Evolutionary conservation across 2,113 vertebrate species (phyloP).

Genomic region (Brachyhypopomus occidentalis): DNA sequence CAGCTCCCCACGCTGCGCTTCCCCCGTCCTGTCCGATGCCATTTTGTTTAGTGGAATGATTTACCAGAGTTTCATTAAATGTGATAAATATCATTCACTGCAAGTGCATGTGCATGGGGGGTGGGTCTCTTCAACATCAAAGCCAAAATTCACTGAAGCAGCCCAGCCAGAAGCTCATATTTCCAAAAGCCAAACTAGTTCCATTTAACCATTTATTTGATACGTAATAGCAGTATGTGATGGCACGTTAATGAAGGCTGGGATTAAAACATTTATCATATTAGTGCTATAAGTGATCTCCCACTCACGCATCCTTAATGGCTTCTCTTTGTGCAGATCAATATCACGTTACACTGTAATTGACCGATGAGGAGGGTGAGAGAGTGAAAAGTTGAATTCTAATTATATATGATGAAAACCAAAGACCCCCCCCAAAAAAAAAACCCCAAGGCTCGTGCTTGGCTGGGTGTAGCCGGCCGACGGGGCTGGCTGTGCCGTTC

Average conservation of each 20-base stretch:
- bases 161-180: conserved; percentile 57
- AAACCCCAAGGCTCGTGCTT: conserved; percentile 55
- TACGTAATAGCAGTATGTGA: conserved; percentile 71
- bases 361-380: conserved; percentile 79
- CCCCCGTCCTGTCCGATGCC: background rate
- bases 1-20: too few species aligned
- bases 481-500: conserved; percentile 34
- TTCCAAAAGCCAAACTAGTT: conserved; percentile 72
- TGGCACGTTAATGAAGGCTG: conserved; percentile 76
- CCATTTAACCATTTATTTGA: conserved; percentile 77
- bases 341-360: conserved; percentile 76
- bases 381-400: conserved; percentile 79
- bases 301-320: conserved; percentile 76
- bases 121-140: conserved; percentile 59
- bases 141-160: conserved; percentile 67
- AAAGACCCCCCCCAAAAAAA: conserved; percentile 55
- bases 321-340: conserved; percentile 79
- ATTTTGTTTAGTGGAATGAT: conserved; percentile 61
- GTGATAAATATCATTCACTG: conserved; percentile 60
- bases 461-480: conserved; percentile 65
- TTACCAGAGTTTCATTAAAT: conserved; percentile 59
- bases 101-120: conserved; percentile 57
- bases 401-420: conserved; percentile 73
- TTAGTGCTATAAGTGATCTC: conserved; percentile 79
- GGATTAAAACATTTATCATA: conserved; percentile 83